Conservation (phyloP, 2,797 vertebrate species). For the Myotis daubentonii region DNA sequence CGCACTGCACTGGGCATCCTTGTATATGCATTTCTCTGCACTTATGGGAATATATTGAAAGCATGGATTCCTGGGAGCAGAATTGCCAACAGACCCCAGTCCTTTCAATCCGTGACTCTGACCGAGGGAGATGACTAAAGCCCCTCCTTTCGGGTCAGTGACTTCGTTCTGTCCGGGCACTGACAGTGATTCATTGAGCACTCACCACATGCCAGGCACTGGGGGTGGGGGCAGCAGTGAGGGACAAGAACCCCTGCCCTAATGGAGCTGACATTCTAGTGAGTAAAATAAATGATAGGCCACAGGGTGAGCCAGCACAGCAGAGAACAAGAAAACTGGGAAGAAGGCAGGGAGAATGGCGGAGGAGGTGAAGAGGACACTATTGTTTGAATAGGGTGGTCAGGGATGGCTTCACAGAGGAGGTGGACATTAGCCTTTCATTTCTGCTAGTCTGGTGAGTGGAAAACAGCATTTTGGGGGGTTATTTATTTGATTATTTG, state of each 20-base stretch:
- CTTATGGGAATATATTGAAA: neutral
- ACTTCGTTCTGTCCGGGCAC: neutral
- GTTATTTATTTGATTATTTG: neutral
- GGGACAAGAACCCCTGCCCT: too few species aligned
- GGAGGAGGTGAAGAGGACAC: neutral
- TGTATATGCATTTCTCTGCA: too few species aligned
- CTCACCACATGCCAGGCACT: too few species aligned
- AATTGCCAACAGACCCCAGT: neutral
- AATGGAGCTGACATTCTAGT: neutral
- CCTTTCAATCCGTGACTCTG: neutral
- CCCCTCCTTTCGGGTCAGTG: neutral
- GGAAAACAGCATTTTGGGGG: neutral
- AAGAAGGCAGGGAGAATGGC: neutral
- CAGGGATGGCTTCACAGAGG: neutral
- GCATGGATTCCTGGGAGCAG: neutral
- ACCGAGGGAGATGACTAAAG: neutral
- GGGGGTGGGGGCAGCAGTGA: too few species aligned
- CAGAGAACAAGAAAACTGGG: neutral
- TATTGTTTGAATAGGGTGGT: neutral
- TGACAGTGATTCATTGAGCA: neutral
- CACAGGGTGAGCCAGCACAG: neutral
- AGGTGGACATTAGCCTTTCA: neutral
- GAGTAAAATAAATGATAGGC: neutral
- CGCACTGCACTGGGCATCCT: neutral
- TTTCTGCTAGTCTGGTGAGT: neutral